Evolutionary conservation across 2,797 vertebrate species (phyloP), one percentile per base, ranked within the genome.

Genomic region (Oreonectes daqikongensis): DNA sequence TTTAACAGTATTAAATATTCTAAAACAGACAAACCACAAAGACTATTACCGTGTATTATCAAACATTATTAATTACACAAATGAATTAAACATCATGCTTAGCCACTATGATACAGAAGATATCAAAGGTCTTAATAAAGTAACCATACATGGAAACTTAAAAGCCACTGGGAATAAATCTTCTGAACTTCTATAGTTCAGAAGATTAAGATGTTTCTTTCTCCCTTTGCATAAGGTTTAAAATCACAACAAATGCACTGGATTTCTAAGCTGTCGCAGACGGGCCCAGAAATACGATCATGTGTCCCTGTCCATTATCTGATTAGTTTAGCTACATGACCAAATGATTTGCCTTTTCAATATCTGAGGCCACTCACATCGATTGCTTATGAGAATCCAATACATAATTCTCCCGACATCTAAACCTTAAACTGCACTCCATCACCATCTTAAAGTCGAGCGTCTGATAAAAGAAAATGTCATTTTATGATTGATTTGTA

Each of bases 391-490:
- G 55, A 81, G 69, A 68, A 68, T 80, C 46, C 72, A 75, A 80
- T 70, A 67, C 15, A 46, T 65, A 80, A 72, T 40, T 70, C 57
- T 71, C 46, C 48, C 28, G 60, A 20, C 5, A 69, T 65, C 60
- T 70, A 59, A 79, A 75, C 55, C 78, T 61, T 22, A 75, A 73
- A 66, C 38, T 64, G 18, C 20, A 35, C 65, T 68, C 40, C 53
- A 68, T 68, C 65, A 68, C 52, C 64, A 60, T 48, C 63, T 55
- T 48, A 50, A 63, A 69, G 70, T 70, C 48, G 65, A 64, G 65
- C 46, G 32, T 60, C 61, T 80, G 73, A 77, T 80, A 77, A 72
- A 80, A 77, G 14, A 77, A 68, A 81, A 81, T 63, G 69, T 67
- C 72, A 80, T 75, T 69, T 70, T 38, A 38, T 42, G 73, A 72